Evolutionary conservation across 2,888 invertebrate species (phyloP), one percentile per base, ranked within the genome.

Genomic region (Lasius platythorax): DNA sequence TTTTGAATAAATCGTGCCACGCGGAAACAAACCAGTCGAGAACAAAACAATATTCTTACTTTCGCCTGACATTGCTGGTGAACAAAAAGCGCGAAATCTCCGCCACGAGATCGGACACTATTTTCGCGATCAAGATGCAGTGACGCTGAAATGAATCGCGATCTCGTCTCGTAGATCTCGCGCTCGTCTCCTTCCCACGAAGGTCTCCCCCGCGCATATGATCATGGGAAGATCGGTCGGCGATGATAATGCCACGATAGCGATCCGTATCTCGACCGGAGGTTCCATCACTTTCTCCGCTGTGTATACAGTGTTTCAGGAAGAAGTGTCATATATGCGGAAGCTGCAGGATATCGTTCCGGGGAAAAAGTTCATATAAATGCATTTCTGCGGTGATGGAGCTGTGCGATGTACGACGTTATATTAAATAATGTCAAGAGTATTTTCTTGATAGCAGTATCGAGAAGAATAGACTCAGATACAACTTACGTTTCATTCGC

Each of bases 221-320:
- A 86, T 86, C 88, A 91, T 93, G 92, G 89, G 91, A 92, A 93
- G 93, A 93, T 93, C 91, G 90, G 91, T 85, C 81, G 91, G 79
- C 84, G 87, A 85, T 88, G 93, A 93, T 93, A 93, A 84, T 86
- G 87, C 70, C 87, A 61, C 87, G 93, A 93, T 93, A 93, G 87
- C 88, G 90, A 93, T 93, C 93, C 92, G 92, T 90, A 92, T 93
- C 92, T 93, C 89, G 88, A 82, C 63, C 66, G 66, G 87, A 87
- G 91, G 92, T 93, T 92, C 93, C 92, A 92, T 93, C 93, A 93
- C 93, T 93, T 93, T 93, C 93, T 93, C 93, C 88, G 82, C 50
- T 66, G 75, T 87, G 78, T 85, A 58, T 67, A 83, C 46, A 83
- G 83, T 68, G 68, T 73, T 81, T 73, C 79, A 73, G 79, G 79